Evolutionary conservation across 2,113 vertebrate genomes (phyloP).

Genomic region (Hassar affinis): DNA sequence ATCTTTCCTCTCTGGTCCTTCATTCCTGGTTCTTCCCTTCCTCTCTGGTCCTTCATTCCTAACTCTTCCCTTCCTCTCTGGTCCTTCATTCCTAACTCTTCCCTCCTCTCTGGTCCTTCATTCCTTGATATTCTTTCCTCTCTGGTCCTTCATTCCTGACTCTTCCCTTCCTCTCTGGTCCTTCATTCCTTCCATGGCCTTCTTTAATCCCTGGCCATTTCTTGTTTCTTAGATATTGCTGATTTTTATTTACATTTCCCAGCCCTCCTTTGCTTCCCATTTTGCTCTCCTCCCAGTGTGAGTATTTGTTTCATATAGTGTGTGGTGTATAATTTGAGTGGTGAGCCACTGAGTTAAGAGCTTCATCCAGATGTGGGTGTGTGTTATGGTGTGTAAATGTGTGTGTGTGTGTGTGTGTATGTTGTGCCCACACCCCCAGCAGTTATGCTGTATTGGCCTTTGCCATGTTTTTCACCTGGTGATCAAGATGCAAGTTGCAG

Average conservation of each 20-base stretch:
- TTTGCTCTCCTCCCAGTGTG: slow-evolving; percentile 12
- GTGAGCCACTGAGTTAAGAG: slow-evolving; percentile 69
- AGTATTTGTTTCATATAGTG: background rate
- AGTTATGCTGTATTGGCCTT: slow-evolving; percentile 32
- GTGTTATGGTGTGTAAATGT: slow-evolving; percentile 56
- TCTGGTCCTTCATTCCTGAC: background rate
- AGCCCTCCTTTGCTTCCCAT: background rate
- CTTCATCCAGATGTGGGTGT: slow-evolving; percentile 69
- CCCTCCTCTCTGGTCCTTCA: slow-evolving; percentile 43
- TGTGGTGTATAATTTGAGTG: slow-evolving; percentile 71
- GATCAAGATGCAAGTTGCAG: slow-evolving; percentile 21
- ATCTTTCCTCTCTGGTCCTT: background rate
- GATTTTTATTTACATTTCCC: background rate
- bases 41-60: slow-evolving; percentile 33
- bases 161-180: too few species aligned
- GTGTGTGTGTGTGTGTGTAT: slow-evolving; percentile 44
- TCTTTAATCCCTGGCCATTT: background rate
- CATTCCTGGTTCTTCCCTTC: slow-evolving; percentile 20
- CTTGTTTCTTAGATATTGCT: background rate
- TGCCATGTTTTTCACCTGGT: slow-evolving; percentile 35
- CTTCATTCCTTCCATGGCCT: background rate
- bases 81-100: background rate
- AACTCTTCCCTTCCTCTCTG: background rate
- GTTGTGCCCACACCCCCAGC: slow-evolving; percentile 14
- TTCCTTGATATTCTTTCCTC: background rate